A percentile compares a stretch with the other conserved stretches of the same genome.
phyloP scores from a whole-genome alignment of 2,888 invertebrate species.

The Mesorhabditis belari region DNA sequence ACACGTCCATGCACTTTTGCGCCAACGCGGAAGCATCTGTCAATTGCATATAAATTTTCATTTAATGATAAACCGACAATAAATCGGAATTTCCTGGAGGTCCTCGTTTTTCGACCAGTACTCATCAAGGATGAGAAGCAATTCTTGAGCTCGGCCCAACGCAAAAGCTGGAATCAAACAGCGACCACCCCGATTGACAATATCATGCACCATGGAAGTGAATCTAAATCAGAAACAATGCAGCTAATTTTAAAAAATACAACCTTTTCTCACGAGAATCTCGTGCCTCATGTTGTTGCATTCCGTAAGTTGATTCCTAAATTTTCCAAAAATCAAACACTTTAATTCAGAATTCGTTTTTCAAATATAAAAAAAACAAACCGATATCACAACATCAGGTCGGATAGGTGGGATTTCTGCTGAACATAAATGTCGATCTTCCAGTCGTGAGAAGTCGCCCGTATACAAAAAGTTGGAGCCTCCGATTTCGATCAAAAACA shows the following conservation, averaged over 20 bases:
- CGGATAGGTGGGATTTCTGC: slow-evolving; percentile 93
- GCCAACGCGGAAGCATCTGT: slow-evolving; percentile 87
- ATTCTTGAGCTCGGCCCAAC: slow-evolving; percentile 76
- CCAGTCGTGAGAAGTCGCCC: slow-evolving; percentile 95
- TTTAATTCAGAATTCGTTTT: not conserved
- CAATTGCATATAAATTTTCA: slow-evolving; percentile 1
- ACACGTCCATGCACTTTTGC: slow-evolving; percentile 99
- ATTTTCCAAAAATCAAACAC: slow-evolving; percentile 6
- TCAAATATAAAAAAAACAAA: slow-evolving; percentile 53
- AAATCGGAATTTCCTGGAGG: slow-evolving; percentile 94
- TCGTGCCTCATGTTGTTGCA: slow-evolving; percentile 94
- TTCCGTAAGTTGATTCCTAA: slow-evolving; percentile 95
- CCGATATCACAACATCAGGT: slow-evolving; percentile 92
- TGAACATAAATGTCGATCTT: slow-evolving; percentile 97
- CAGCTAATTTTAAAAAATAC: slow-evolving; percentile 60
- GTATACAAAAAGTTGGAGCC: slow-evolving; percentile 63
- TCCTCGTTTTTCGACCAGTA: slow-evolving; percentile 96
- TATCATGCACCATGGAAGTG: slow-evolving; percentile 75
- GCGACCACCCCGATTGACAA: slow-evolving; percentile 89
- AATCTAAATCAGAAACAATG: slow-evolving; percentile 19
- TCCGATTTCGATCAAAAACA: slow-evolving; percentile 99
- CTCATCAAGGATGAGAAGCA: slow-evolving; percentile 66
- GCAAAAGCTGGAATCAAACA: slow-evolving; percentile 98
- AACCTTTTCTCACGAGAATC: slow-evolving; percentile 88
- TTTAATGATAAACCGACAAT: slow-evolving; percentile 60